Evolutionary conservation across 2,888 invertebrate genomes (phyloP).

Genomic region (Agonopterix alstromeriana): DNA sequence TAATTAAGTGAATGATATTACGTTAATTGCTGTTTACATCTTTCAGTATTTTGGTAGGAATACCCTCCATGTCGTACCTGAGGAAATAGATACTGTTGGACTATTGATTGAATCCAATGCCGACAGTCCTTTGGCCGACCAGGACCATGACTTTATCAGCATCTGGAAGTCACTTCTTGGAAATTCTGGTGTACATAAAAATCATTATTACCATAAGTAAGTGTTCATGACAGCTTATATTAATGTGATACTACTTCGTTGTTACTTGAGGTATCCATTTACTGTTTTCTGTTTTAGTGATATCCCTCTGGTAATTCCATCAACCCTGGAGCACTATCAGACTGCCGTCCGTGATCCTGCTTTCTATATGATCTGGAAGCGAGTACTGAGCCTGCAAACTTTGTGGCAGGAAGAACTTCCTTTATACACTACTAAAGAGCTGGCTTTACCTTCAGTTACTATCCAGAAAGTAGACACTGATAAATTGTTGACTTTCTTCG

Average conservation of each 20-base stretch:
- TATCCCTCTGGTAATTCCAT: constrained; percentile 67
- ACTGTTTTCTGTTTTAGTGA: constrained; percentile 24
- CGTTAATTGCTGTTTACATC: background rate
- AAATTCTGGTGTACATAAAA: constrained; percentile 31
- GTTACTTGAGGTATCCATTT: too few relatives aligned
- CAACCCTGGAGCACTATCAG: constrained; percentile 80
- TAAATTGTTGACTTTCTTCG: constrained; percentile 82
- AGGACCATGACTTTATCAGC: constrained; percentile 76
- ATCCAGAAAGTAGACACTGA: constrained; percentile 80
- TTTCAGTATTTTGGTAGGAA: constrained; percentile 14
- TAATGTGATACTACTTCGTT: too few relatives aligned
- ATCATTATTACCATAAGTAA: background rate
- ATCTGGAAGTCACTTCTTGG: constrained; percentile 79
- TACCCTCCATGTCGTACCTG: constrained; percentile 76
- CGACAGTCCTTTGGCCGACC: constrained; percentile 76
- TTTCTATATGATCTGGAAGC: constrained; percentile 81
- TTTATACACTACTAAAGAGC: constrained; percentile 78
- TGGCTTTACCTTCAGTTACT: constrained; percentile 77
- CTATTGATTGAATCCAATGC: constrained; percentile 80
- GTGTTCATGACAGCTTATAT: background rate
- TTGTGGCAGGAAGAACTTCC: constrained; percentile 77
- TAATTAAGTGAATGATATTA: background rate
- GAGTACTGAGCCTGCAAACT: constrained; percentile 74
- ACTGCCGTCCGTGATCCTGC: constrained; percentile 82
- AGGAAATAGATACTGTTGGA: constrained; percentile 80